A percentile compares a stretch with the other conserved stretches of the same genome.
phyloP scores from a whole-genome alignment of 23 tunicate genomes.

The Ciona savignyi region DNA sequence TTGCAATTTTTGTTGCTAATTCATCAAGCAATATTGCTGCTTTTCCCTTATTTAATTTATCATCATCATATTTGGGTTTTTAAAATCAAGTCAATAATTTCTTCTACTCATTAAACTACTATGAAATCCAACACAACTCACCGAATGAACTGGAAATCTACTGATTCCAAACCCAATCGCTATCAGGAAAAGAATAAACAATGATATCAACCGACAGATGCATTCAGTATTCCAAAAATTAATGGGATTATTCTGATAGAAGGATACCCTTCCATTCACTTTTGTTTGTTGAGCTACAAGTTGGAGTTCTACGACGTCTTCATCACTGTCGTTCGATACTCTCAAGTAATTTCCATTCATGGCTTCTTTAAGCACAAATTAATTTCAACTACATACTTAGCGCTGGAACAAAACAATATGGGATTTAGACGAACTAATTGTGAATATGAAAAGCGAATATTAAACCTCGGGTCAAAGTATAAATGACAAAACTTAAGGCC shows the following conservation, averaged over 20 bases:
- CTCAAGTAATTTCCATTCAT: constrained; percentile 11
- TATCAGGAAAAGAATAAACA: constrained; percentile 24
- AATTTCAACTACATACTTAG: not conserved
- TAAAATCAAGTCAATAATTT: too few species aligned
- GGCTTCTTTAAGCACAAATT: not conserved
- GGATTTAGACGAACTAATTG: not conserved
- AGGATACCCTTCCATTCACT: too few species aligned
- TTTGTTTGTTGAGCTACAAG: too few species aligned
- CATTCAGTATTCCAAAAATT: constrained; percentile 27
- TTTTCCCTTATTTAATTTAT: too few species aligned
- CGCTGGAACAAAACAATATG: not conserved
- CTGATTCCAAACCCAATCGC: constrained; percentile 56
- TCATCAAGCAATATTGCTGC: too few species aligned
- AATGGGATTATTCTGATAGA: too few species aligned
- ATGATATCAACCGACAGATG: constrained; percentile 23
- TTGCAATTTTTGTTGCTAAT: too few species aligned
- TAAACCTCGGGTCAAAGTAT: not conserved
- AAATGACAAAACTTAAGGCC: not conserved
- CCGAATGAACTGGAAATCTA: constrained; percentile 15
- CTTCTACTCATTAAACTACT: too few species aligned
- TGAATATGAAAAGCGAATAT: not conserved
- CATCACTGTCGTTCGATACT: constrained; percentile 61
- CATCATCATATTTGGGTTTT: too few species aligned
- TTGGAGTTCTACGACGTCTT: constrained; percentile 9
- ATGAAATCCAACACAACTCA: too few species aligned